These are phyloP conservation scores for Cottoperca gobio DNA, from an alignment of 2,797 vertebrate genomes.

Conservation along the genomic window DNA sequence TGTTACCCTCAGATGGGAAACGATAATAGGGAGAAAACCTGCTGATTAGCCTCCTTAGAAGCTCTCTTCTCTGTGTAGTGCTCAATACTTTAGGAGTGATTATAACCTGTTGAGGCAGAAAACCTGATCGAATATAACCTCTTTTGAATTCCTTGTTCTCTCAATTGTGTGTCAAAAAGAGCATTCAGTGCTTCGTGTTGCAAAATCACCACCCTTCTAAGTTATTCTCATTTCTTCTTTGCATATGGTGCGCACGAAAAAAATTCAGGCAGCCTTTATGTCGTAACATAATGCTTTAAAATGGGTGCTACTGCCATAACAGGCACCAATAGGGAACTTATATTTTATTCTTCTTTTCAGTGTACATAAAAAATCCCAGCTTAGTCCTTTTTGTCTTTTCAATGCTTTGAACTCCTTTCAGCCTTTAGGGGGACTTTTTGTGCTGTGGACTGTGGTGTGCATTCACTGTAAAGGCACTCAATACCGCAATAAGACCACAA, in stretches of 20 bases:
- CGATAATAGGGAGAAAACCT: conserved; percentile 96
- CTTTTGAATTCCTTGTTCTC: conserved; percentile 99
- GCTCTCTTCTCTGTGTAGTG: conserved; percentile 93
- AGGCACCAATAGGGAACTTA: conserved; percentile 96
- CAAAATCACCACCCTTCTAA: conserved; percentile 90
- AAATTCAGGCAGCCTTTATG: conserved; percentile 88
- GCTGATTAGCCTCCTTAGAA: conserved; percentile 95
- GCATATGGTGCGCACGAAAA: conserved; percentile 91
- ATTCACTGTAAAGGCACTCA: conserved; percentile 99
- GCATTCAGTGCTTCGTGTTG: conserved; percentile 96
- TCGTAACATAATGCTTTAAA: conserved; percentile 94
- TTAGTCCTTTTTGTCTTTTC: conserved; percentile 99
- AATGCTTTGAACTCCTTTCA: conserved; percentile 99
- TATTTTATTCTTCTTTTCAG: conserved; percentile 99
- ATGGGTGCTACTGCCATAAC: conserved; percentile 94
- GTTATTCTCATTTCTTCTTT: conserved; percentile 90
- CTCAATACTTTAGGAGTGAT: conserved; percentile 97
- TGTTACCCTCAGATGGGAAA: conserved; percentile 89
- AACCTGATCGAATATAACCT: conserved; percentile 99
- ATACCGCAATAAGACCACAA: conserved; percentile 98
- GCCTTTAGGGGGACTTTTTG: conserved; percentile 97
- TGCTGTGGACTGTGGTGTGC: conserved; percentile 95
- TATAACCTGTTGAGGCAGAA: conserved; percentile 99
- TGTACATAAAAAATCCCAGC: conserved; percentile 99
- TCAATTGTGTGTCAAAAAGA: conserved; percentile 99